phyloP scores from a whole-genome alignment of 1,140 invertebrate genomes.

The Scaptodrosophila lebanonensis region DNA sequence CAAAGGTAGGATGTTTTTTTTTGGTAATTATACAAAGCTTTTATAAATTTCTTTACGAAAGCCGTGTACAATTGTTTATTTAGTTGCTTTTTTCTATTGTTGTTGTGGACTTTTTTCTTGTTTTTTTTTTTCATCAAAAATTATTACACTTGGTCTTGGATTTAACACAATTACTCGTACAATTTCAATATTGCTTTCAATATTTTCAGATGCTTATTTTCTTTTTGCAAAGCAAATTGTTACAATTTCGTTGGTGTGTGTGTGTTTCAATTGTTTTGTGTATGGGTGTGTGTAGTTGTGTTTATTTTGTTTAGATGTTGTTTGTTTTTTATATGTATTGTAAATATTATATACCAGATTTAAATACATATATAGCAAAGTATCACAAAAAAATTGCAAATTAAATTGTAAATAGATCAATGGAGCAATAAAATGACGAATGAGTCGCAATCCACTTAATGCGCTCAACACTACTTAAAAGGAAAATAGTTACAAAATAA shows the following conservation, averaged over 20 bases:
- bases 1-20: constrained; percentile 38
- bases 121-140: constrained; percentile 42
- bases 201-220: constrained; percentile 41
- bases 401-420: constrained; percentile 73
- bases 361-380: constrained; percentile 73
- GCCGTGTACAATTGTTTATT: constrained; percentile 67
- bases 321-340: too few relatives aligned
- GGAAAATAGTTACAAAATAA: constrained; percentile 58
- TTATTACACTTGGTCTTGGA: constrained; percentile 60
- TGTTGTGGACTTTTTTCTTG: constrained; percentile 37
- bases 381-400: constrained; percentile 75
- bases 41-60: constrained; percentile 65
- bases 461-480: constrained; percentile 37
- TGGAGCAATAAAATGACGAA: constrained; percentile 51
- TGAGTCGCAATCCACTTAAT: too few relatives aligned
- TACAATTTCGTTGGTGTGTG: too few relatives aligned
- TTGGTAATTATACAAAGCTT: constrained; percentile 69
- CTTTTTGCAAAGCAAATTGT: constrained; percentile 29
- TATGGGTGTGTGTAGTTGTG: too few relatives aligned
- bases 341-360: constrained; percentile 56
- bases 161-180: too few relatives aligned
- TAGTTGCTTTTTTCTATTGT: constrained; percentile 42
- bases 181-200: constrained; percentile 63
- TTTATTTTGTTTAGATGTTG: too few relatives aligned
- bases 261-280: too few relatives aligned